Percentiles rank a stretch among this genome's conserved stretches.
phyloP scores from a whole-genome alignment of 2,113 vertebrate species.

The Perca schrenkii region DNA sequence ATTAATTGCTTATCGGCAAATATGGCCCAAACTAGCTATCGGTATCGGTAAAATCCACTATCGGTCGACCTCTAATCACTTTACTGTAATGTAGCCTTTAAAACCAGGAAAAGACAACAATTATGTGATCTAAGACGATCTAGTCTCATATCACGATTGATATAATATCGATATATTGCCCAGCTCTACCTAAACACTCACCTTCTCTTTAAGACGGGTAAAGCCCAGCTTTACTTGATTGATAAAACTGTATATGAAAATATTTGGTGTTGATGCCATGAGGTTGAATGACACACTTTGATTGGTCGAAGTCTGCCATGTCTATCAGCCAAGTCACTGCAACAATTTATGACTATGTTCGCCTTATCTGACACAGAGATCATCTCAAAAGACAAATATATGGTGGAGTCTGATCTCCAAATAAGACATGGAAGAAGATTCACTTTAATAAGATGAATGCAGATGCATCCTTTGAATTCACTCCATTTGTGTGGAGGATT shows the following conservation, averaged over 20 bases:
- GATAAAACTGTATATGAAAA: neutral
- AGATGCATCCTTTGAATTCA: neutral
- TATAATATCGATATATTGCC: too few species aligned
- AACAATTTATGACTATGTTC: neutral
- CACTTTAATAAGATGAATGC: neutral
- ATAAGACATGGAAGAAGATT: neutral
- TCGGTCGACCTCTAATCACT: too few species aligned
- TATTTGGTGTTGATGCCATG: neutral
- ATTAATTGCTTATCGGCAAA: too few species aligned
- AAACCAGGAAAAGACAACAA: too few species aligned
- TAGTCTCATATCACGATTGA: too few species aligned
- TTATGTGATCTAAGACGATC: too few species aligned
- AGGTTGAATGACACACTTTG: neutral
- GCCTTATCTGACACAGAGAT: neutral
- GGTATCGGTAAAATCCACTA: too few species aligned
- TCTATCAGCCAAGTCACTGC: neutral
- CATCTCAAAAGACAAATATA: neutral
- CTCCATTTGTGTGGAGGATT: neutral
- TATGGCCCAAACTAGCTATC: too few species aligned
- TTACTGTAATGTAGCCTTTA: too few species aligned
- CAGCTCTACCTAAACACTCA: too few species aligned
- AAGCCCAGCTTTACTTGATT: too few species aligned
- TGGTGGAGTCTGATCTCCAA: neutral
- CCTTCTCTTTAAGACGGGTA: too few species aligned
- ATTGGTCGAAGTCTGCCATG: neutral